Evolutionary conservation across 2,888 invertebrate genomes (phyloP), one percentile per base, ranked within the genome.

Genomic region (Tigriopus californicus): DNA sequence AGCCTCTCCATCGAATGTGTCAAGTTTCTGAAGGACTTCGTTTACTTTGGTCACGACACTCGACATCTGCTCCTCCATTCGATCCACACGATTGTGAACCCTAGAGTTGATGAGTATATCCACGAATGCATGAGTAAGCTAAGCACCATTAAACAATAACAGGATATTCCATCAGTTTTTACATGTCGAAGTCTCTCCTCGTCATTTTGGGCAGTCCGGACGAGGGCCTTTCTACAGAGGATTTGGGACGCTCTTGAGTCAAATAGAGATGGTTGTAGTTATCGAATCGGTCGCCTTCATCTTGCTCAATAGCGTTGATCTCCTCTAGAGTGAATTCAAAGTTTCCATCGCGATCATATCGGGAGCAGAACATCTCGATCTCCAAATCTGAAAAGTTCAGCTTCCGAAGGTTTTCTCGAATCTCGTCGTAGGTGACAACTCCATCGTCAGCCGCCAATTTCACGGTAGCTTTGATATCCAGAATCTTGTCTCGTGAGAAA

Each of bases 381-480:
- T 44, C 44, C n/a, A 18, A n/a, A 44, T 44, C 44, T 5, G 44
- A 44, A 10, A 44, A 44, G 44, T 44, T n/a, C 5, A 44, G 44
- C 10, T 44, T 44, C 18, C 44, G n/a, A 44, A 44, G 44, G 10
- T 44, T 44, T 44, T 44, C 44, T 44, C 54, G 33, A n/a, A 54
- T 41, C 15, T 41, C 41, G 20, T 54, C 8, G 40, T 40, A 54
- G 8, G 59, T 63, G 33, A 70, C 69, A 65, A 73, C 70, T 59
- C 71, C 65, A 65, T 75, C 73, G 60, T 71, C 68, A 62, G 73
- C 73, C 15, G 73, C 73, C 46, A 70, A 63, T 61, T 71, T 67
- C 49, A 75, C 65, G 11, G 74, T 72, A 61, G 71, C 70, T 66
- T 75, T 72, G 61, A 75, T 72, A 65, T 75, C 74, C 56, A 71